phyloP scores from a whole-genome alignment of 2,113 vertebrate species.

The Dipodomys merriami region DNA sequence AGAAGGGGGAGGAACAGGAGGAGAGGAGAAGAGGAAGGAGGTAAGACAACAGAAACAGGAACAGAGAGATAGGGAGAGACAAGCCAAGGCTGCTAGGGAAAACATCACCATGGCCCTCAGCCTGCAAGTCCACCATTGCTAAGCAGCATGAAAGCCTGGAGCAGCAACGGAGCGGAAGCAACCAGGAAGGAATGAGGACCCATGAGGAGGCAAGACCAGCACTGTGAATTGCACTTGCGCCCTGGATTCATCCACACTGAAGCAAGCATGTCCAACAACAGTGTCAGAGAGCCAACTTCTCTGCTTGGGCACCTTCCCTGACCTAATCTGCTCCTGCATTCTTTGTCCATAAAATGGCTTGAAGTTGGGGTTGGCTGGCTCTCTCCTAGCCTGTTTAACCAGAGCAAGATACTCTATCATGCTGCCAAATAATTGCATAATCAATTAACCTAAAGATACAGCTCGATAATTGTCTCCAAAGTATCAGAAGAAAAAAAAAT shows the following conservation, averaged over 20 bases:
- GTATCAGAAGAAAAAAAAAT: not conserved
- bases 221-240: rapidly evolving
- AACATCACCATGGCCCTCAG: not conserved
- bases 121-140: not conserved
- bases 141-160: not conserved
- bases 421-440: not conserved
- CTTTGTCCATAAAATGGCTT: rapidly evolving
- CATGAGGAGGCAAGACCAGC: not conserved
- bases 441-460: not conserved
- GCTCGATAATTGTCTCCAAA: not conserved
- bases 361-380: rapidly evolving
- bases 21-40: no score
- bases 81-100: no score
- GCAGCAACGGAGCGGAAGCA: no score
- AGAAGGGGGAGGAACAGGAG: no score
- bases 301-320: not conserved
- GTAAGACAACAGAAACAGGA: no score
- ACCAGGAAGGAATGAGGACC: no score
- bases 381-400: not conserved
- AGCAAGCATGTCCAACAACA: not conserved
- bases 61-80: no score
- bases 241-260: not conserved
- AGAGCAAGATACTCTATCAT: not conserved
- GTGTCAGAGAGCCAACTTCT: rapidly evolving
- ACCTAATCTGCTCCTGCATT: not conserved